phyloP scores from a whole-genome alignment of 1,140 invertebrate genomes.

The Hormaphis cornu region DNA sequence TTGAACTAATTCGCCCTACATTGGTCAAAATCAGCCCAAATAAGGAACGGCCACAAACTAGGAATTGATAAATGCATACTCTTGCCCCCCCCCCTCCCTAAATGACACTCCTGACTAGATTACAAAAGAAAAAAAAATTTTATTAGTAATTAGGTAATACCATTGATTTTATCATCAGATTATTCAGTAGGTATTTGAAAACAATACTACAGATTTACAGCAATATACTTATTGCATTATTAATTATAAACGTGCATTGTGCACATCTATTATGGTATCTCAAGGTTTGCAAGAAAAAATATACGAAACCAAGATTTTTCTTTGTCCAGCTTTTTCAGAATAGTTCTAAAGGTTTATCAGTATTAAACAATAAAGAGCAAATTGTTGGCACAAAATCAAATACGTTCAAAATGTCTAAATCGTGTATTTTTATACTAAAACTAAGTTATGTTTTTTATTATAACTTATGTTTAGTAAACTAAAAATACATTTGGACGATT shows the following conservation, averaged over 20 bases:
- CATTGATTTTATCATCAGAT: too few species aligned
- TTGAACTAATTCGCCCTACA: too few species aligned
- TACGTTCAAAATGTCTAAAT: slow-evolving; percentile 7
- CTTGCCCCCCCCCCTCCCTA: too few species aligned
- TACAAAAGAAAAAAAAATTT: too few species aligned
- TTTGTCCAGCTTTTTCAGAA: slow-evolving; percentile 11
- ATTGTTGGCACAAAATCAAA: slow-evolving; percentile 20
- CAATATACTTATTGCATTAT: neutral
- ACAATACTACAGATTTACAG: too few species aligned
- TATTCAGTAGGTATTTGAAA: too few species aligned
- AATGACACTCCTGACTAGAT: too few species aligned
- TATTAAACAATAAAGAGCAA: slow-evolving; percentile 18
- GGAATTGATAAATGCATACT: too few species aligned
- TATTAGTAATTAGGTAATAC: too few species aligned
- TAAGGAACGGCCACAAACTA: too few species aligned
- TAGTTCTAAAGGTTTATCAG: neutral
- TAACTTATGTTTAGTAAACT: too few species aligned
- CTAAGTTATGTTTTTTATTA: neutral
- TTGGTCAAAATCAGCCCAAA: too few species aligned
- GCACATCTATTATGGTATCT: slow-evolving; percentile 10
- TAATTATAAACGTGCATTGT: neutral
- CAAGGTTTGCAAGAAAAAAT: slow-evolving; percentile 7
- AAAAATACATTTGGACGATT: slow-evolving; percentile 1
- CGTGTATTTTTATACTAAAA: neutral
- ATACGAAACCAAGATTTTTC: slow-evolving; percentile 14